Evolutionary conservation across 2,888 invertebrate genomes (phyloP).

Genomic region (Drosophila leonis): DNA sequence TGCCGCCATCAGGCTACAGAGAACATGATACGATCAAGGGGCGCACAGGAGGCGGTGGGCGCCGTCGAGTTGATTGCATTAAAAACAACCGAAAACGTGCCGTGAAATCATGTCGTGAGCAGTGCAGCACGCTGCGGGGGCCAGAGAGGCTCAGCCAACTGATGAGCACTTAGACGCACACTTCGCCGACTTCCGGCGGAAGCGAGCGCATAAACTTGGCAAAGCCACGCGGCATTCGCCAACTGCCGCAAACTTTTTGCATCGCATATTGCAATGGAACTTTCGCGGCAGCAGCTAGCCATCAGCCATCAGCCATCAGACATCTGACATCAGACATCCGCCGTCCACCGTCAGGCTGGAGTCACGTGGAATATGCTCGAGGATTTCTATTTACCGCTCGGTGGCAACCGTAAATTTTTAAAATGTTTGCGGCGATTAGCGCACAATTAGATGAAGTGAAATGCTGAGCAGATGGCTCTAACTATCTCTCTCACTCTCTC

Average conservation of each 20-base stretch:
- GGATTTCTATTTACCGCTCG: constrained; percentile 40
- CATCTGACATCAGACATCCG: background rate
- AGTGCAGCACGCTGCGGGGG: constrained; percentile 32
- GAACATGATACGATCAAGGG: constrained; percentile 34
- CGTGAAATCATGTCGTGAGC: constrained; percentile 59
- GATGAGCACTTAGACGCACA: constrained; percentile 67
- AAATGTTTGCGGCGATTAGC: constrained; percentile 59
- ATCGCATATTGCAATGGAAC: constrained; percentile 31
- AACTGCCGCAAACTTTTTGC: constrained; percentile 9
- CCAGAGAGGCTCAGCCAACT: constrained; percentile 10
- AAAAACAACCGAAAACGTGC: constrained; percentile 69
- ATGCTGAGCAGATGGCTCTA: background rate
- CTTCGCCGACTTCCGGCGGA: constrained; percentile 67
- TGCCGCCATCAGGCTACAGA: constrained; percentile 20
- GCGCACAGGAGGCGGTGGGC: background rate
- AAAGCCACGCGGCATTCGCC: constrained; percentile 1
- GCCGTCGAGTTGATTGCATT: constrained; percentile 63
- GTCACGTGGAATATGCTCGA: constrained; percentile 23
- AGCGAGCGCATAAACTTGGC: constrained; percentile 47
- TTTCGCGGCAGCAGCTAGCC: background rate
- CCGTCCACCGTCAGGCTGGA: background rate
- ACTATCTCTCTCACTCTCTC: no score
- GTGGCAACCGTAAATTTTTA: constrained; percentile 42
- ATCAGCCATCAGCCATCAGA: background rate
- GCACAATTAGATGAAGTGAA: constrained; percentile 50